Evolutionary conservation across 1,140 invertebrate species (phyloP).

Genomic region (Plectus sambesii): DNA sequence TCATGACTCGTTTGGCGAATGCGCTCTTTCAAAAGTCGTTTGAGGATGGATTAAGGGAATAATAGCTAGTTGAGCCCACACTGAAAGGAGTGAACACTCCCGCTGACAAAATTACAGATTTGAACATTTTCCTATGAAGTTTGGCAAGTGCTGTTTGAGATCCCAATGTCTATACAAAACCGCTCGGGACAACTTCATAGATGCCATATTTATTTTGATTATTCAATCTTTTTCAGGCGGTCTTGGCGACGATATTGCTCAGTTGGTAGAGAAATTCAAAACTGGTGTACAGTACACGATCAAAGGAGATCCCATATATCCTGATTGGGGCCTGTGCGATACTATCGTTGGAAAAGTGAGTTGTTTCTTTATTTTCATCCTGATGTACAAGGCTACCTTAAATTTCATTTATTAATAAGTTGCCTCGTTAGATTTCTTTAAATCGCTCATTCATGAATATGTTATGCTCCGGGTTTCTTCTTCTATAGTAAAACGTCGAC

Average conservation of each 20-base stretch:
- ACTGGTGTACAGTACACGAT: constrained; percentile 39
- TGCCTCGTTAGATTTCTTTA: no score
- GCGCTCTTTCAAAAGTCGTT: no score
- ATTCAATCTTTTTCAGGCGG: constrained; percentile 26
- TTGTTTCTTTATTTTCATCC: neutral
- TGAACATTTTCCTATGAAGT: constrained; percentile 15
- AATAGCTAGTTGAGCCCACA: neutral
- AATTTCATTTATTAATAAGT: no score
- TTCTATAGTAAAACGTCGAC: no score
- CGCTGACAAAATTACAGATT: constrained; percentile 7
- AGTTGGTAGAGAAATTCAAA: constrained; percentile 34
- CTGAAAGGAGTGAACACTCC: neutral
- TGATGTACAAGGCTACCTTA: no score
- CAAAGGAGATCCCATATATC: constrained; percentile 35
- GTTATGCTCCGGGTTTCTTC: no score
- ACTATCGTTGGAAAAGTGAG: constrained; percentile 35
- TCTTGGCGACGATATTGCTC: constrained; percentile 32
- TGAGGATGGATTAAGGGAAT: constrained; percentile 3
- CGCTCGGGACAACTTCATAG: constrained; percentile 3
- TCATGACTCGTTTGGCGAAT: no score
- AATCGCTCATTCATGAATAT: no score
- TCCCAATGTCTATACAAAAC: no score
- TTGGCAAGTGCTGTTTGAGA: no score
- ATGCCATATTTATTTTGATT: constrained; percentile 14
- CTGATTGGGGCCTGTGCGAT: constrained; percentile 37